Evolutionary conservation across 2,888 invertebrate genomes (phyloP), one percentile per base, ranked within the genome.

Genomic region (Spicauda simplicius): DNA sequence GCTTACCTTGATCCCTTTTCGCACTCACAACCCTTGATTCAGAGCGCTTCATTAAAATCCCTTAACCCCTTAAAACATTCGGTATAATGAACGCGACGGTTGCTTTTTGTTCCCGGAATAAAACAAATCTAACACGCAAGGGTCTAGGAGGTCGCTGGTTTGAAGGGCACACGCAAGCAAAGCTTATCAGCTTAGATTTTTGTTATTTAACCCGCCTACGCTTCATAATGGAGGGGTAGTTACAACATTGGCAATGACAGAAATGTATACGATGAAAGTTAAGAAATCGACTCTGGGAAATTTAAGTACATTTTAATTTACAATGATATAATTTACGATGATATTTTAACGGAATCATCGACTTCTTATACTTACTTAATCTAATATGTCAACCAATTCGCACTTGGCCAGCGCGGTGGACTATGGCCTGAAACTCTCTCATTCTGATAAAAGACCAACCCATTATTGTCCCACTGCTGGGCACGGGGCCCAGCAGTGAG

Each of bases 31-130:
- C 66, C 66, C 66, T 66, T 65, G 59, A 65, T 65, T 60, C 66
- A 37, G 33, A 55, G 66, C 55, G 66, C 66, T 66, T 66, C 66
- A 66, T 66, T 66, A 66, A 66, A 66, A 66, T 65, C 65, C 60
- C 65, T 54, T 59, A 54, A 30, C 45, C 66, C 60, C 60, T 60
- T 56, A 66, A 65, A 66, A 60, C 66, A 55, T 66, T 66, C 48
- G 60, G 59, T 66, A 33, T 66, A 66, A 66, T 66, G 25, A 66
- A 59, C 45, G 33, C 30, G 45, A 58, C 33, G 45, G 48, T 58
- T 65, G 54, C 45, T 33, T 60, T 60, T 54, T 60, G 58, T 65
- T 58, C 58, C 53, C 25, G 33, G 20, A 50, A 59, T 65, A 64
- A 64, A 64, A 64, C 57, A 58, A 45, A 64, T 58, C 53, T 25